Evolutionary conservation across 2,113 vertebrate genomes (phyloP), one percentile per base, ranked within the genome.

Genomic region (rabbit (Oryctolagus cuniculus)): DNA sequence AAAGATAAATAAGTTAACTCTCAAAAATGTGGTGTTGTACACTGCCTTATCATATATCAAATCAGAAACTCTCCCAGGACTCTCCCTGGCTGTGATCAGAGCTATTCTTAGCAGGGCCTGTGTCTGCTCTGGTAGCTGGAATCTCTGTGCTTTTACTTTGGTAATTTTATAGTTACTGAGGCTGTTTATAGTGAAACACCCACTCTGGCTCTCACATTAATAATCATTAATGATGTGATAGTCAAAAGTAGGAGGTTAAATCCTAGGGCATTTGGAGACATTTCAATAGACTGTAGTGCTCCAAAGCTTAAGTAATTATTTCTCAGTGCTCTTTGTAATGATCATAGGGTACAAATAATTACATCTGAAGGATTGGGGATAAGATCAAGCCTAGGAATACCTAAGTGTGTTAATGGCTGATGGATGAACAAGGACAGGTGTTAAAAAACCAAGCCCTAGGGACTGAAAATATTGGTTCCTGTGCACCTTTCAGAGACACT

Each of bases 1-100:
- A 87, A 97, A 97, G 93, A 92, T 94, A 89, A 94, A 86, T 83
- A 44, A 78, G 95, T 97, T 92, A 94, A 82, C 83, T 77, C 80
- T 80, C 58, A 98, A 96, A 95, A 64, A 95, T 78, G 7, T 82
- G 89, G 34, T 61, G 44, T 79, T 69, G 85, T 96, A 89, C 96
- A 75, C 93, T 95, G 86, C 86, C 72, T 51, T 95, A 83, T 96
- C 94, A 38, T 95, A 95, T 90, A 95, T 94, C 79, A 92, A 38
- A 77, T 96, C 25, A 66, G 63, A 82, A 86, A 66, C 25, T 81
- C 92, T 77, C 67, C 7, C 25, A 49, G 78, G 89, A 31, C 24
- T 8, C 15, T 25, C 49, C 89, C 85, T 88, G 84, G 96, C 94
- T 93, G 83, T 90, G 96, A 87, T 90, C 21, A 44, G 86, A 73